A percentile compares a stretch with the other conserved stretches of the same genome.
Conservation (phyloP, 2,113 vertebrate genomes). For the Lycaon pictus region DNA sequence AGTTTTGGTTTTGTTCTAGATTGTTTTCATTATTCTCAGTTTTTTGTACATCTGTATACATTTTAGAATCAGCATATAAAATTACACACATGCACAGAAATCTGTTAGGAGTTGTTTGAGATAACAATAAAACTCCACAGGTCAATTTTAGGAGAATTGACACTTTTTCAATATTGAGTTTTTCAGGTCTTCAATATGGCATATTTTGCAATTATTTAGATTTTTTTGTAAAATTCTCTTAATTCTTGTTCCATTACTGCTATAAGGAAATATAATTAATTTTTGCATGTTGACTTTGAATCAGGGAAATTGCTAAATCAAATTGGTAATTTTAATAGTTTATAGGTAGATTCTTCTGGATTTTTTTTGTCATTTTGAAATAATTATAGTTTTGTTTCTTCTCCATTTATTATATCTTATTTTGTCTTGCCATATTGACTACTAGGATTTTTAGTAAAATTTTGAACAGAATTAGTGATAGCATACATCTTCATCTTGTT, state of each 20-base stretch:
- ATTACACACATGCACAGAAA: background rate
- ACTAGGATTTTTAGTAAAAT: background rate
- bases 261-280: conserved; percentile 1
- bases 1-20: background rate
- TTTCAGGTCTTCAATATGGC: background rate
- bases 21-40: conserved; percentile 12
- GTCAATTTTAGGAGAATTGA: background rate
- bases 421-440: background rate
- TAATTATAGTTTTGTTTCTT: conserved; percentile 16
- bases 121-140: background rate
- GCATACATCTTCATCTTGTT: background rate
- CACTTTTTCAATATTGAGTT: background rate
- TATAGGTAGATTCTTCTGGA: background rate
- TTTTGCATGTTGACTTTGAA: background rate
- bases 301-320: background rate
- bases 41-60: background rate
- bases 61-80: conserved; percentile 9
- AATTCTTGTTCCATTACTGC: background rate
- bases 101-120: background rate
- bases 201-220: background rate
- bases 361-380: background rate
- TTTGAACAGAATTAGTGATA: background rate
- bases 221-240: background rate
- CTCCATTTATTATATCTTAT: background rate
- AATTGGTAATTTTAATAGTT: conserved; percentile 11